Percentiles rank a stretch among this genome's conserved stretches.
These are phyloP conservation scores for Neomicropteryx cornuta DNA, from an alignment of 1,140 invertebrate genomes.

Conservation along the genomic window DNA sequence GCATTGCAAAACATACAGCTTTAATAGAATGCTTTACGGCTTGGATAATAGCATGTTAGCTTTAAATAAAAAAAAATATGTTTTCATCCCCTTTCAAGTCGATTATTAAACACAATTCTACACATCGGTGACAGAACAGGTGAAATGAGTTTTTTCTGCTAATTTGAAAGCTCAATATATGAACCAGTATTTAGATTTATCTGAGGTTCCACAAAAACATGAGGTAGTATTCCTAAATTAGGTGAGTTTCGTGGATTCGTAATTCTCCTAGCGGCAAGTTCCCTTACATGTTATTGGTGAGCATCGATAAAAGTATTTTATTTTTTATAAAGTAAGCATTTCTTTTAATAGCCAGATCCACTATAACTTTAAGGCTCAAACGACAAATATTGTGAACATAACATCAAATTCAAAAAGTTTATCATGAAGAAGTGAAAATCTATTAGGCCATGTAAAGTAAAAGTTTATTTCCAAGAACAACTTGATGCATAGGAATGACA, in stretches of 20 bases:
- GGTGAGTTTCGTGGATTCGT: slow-evolving; percentile 4
- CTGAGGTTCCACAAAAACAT: slow-evolving; percentile 1
- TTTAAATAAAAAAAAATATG: slow-evolving; percentile 8
- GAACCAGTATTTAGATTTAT: slow-evolving; percentile 3
- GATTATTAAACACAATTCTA: slow-evolving; percentile 3
- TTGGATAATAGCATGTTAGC: slow-evolving; percentile 9
- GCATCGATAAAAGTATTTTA: slow-evolving; percentile 1
- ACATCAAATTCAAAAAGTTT: neutral
- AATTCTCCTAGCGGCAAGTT: slow-evolving; percentile 5
- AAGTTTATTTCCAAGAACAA: too few relatives aligned
- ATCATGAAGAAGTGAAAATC: too few relatives aligned
- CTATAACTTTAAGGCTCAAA: neutral
- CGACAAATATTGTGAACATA: neutral
- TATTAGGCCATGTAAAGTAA: too few relatives aligned
- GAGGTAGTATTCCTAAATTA: slow-evolving; percentile 1
- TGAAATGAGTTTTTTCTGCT: slow-evolving; percentile 4
- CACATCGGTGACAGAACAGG: slow-evolving; percentile 5
- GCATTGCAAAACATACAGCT: slow-evolving; percentile 5
- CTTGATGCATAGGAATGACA: too few relatives aligned
- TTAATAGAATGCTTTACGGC: slow-evolving; percentile 6
- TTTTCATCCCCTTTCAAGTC: slow-evolving; percentile 5
- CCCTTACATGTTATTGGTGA: neutral
- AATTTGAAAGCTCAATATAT: slow-evolving; percentile 4
- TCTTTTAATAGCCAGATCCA: neutral
- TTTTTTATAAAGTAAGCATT: neutral